Evolutionary conservation across 2,113 vertebrate genomes (phyloP).

Genomic region (Psettodes erumei): DNA sequence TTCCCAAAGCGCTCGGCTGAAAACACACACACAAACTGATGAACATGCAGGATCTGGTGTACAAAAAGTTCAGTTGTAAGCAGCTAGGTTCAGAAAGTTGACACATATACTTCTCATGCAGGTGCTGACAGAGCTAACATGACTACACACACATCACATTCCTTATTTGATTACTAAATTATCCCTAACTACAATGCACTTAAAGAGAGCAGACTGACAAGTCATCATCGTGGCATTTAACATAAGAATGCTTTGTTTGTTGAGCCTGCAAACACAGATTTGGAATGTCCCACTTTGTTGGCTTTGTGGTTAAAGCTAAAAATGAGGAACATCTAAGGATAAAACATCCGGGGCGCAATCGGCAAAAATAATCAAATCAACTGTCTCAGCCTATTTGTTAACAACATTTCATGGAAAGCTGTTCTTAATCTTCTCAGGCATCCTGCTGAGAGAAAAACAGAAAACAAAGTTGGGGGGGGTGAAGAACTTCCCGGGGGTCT

Average conservation of each 20-base stretch:
- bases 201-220: background rate
- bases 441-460: background rate
- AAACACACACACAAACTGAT: slow-evolving; percentile 39
- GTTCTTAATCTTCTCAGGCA: background rate
- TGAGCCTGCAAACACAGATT: background rate
- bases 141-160: background rate
- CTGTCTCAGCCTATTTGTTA: background rate
- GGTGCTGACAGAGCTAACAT: background rate
- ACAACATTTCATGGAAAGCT: slow-evolving; percentile 13
- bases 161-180: slow-evolving; percentile 8
- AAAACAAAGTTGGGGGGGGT: background rate
- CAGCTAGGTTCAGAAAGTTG: background rate
- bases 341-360: background rate
- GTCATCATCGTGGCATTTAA: background rate
- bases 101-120: background rate
- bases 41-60: background rate
- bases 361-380: slow-evolving; percentile 22
- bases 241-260: background rate
- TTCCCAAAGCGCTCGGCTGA: slow-evolving; percentile 86
- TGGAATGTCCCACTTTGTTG: background rate
- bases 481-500: background rate
- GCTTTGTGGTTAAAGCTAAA: background rate
- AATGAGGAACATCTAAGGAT: background rate
- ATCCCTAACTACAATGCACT: background rate
- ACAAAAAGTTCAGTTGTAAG: background rate